Evolutionary conservation across 2,113 vertebrate genomes (phyloP).

Genomic region (Platycercus adscitus): DNA sequence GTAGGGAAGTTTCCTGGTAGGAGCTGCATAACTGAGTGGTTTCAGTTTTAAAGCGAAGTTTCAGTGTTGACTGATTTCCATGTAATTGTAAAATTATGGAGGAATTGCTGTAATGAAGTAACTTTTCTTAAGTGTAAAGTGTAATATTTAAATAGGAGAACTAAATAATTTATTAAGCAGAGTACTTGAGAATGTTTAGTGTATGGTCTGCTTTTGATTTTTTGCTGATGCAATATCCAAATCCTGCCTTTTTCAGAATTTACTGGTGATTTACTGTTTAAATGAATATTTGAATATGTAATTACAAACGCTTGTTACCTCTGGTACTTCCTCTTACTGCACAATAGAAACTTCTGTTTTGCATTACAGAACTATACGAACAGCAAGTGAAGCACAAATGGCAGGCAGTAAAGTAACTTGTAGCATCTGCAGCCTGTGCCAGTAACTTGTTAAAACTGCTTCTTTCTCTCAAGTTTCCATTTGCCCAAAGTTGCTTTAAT

Average conservation of each 20-base stretch:
- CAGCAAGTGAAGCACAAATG: background rate
- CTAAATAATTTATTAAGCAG: background rate
- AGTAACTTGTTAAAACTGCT: constrained; percentile 63
- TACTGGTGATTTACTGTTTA: background rate
- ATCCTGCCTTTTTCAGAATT: background rate
- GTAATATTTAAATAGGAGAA: background rate
- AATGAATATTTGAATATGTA: background rate
- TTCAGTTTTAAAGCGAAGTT: background rate
- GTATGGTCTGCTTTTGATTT: background rate
- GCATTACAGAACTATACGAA: background rate
- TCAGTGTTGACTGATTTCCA: background rate
- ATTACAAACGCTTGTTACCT: background rate
- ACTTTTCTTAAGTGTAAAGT: background rate
- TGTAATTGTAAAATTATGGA: background rate
- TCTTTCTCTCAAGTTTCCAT: constrained; percentile 62
- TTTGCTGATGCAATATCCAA: background rate
- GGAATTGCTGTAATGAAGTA: background rate
- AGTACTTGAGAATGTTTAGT: background rate
- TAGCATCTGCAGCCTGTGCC: constrained; percentile 26
- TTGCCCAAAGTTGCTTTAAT: constrained; percentile 56
- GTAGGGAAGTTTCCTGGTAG: background rate
- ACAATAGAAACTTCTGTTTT: background rate
- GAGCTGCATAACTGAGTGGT: background rate
- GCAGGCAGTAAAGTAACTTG: background rate
- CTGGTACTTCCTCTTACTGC: background rate